Evolutionary conservation across 2,113 vertebrate species (phyloP).

Genomic region (Gymnorhina tibicen): DNA sequence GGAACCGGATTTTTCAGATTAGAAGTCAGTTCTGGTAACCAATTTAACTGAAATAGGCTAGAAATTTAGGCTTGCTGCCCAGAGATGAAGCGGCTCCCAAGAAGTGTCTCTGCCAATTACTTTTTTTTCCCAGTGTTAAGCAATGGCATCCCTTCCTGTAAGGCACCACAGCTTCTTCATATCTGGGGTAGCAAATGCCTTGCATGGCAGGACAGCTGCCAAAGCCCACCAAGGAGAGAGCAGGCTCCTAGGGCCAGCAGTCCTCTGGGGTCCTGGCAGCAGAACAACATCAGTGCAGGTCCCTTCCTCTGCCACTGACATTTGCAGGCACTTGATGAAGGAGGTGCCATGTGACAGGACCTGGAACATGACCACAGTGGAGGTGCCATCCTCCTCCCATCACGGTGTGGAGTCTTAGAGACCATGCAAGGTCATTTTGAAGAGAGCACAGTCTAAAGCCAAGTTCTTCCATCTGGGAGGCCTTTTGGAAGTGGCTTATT

Average conservation of each 20-base stretch:
- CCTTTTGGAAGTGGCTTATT: neutral
- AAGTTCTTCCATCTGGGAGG: accelerated
- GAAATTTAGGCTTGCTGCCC: neutral
- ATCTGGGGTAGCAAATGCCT: neutral
- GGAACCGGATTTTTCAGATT: neutral
- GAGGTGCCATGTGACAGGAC: neutral
- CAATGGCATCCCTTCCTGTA: neutral
- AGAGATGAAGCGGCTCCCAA: neutral
- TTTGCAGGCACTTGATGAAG: accelerated
- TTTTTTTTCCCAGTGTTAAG: neutral
- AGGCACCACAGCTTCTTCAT: neutral
- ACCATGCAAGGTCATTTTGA: accelerated
- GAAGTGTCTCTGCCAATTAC: neutral
- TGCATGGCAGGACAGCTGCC: accelerated
- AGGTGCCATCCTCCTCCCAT: neutral
- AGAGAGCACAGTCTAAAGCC: neutral
- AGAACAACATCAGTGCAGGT: neutral
- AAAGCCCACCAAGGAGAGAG: neutral
- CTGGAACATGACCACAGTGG: neutral
- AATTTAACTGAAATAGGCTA: neutral
- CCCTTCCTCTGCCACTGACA: accelerated
- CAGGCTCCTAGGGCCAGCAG: accelerated
- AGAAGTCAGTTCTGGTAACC: neutral
- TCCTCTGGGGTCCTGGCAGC: neutral
- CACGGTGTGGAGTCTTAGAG: accelerated